Conservation (phyloP, 2,113 vertebrate species). For the Calonectris borealis region DNA sequence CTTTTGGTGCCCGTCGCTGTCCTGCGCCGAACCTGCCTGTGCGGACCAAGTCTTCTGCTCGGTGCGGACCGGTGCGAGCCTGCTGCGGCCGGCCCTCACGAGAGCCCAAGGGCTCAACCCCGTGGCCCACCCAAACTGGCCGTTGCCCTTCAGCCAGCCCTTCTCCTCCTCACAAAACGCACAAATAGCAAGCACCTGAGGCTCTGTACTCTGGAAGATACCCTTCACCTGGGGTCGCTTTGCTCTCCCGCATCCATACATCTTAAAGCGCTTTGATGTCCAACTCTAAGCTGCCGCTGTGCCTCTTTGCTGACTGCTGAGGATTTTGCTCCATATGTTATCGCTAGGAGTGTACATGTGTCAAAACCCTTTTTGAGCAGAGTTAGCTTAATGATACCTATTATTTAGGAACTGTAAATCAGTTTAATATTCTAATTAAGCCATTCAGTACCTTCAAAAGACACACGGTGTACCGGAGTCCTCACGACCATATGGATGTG, state of each 20-base stretch:
- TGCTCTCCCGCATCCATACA: not conserved
- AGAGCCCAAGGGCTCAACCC: accelerated
- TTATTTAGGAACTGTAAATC: slow-evolving; percentile 17
- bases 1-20: accelerated
- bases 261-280: not conserved
- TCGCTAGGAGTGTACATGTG: not conserved
- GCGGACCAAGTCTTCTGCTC: accelerated
- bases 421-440: slow-evolving; percentile 19
- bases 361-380: not conserved
- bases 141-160: not conserved
- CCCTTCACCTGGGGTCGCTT: not conserved
- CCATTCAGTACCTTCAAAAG: not conserved
- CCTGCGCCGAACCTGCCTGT: accelerated
- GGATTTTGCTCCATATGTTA: not conserved
- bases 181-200: not conserved
- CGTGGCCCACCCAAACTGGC: not conserved
- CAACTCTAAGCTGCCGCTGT: not conserved
- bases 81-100: accelerated
- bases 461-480: not conserved
- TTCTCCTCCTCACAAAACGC: accelerated
- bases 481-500: not conserved
- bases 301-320: slow-evolving; percentile 8
- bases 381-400: slow-evolving; percentile 29
- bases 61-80: accelerated
- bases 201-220: not conserved